These are phyloP conservation scores for Terebella lapidaria DNA, from an alignment of 2,888 invertebrate species.

Conservation along the genomic window DNA sequence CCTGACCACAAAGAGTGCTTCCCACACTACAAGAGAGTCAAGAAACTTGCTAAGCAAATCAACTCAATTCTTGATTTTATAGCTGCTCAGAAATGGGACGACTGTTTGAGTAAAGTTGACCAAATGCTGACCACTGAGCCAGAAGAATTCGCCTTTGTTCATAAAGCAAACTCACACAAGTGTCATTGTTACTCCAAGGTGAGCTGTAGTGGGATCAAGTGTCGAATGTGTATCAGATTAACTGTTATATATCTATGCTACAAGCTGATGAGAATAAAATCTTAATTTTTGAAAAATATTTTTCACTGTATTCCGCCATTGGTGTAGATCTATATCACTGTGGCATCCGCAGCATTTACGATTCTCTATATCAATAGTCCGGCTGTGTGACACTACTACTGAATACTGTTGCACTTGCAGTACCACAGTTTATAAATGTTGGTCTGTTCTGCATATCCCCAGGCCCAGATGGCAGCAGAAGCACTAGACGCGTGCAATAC, in stretches of 20 bases:
- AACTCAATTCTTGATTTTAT: constrained; percentile 53
- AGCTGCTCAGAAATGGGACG: constrained; percentile 41
- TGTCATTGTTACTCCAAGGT: constrained; percentile 68
- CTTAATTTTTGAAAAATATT: no score
- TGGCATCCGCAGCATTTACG: no score
- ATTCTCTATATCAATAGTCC: no score
- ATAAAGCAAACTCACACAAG: constrained; percentile 67
- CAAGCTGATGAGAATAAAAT: no score
- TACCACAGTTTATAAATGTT: no score
- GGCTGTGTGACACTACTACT: no score
- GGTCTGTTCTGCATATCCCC: constrained; percentile 1
- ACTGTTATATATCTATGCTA: no score
- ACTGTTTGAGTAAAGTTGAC: constrained; percentile 60
- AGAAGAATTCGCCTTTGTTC: constrained; percentile 56
- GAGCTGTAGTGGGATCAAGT: neutral
- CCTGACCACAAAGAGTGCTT: constrained; percentile 97
- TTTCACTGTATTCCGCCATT: no score
- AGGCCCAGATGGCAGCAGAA: constrained; percentile 68
- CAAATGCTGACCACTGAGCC: constrained; percentile 64
- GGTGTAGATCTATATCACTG: no score
- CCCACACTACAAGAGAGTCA: constrained; percentile 90
- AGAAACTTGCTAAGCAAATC: constrained; percentile 78
- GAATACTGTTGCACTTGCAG: no score
- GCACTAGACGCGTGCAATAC: constrained; percentile 74
- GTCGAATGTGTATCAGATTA: no score